These are phyloP conservation scores for Leucophenga montana DNA, from an alignment of 2,888 invertebrate genomes.

Conservation along the genomic window DNA sequence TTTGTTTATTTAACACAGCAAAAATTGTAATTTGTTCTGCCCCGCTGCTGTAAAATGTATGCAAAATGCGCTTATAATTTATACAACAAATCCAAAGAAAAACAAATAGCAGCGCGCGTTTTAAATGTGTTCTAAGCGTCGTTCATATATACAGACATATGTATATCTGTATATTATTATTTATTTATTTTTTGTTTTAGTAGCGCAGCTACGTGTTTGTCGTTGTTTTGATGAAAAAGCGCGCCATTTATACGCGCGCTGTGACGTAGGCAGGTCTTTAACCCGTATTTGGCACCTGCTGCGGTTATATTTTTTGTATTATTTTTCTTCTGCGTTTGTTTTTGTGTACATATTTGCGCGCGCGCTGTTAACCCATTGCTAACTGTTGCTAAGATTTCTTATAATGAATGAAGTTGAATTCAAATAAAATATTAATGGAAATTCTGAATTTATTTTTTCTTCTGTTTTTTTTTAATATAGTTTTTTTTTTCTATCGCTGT, in stretches of 20 bases:
- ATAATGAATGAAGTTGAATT: constrained; percentile 36
- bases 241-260: constrained; percentile 63
- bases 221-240: constrained; percentile 62
- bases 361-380: constrained; percentile 53
- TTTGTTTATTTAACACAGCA: constrained; percentile 50
- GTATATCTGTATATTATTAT: not conserved
- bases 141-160: too few relatives aligned
- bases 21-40: not conserved
- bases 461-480: constrained; percentile 28
- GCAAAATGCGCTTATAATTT: constrained; percentile 9
- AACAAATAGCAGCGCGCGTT: too few relatives aligned
- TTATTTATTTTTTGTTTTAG: constrained; percentile 33
- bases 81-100: constrained; percentile 9
- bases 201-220: constrained; percentile 40
- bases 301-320: constrained; percentile 32
- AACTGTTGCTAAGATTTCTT: constrained; percentile 43
- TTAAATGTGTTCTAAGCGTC: too few relatives aligned
- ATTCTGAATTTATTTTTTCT: constrained; percentile 50
- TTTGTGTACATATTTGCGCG: constrained; percentile 18
- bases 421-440: constrained; percentile 47
- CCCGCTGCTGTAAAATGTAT: constrained; percentile 23
- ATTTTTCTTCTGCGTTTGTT: constrained; percentile 32
- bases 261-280: constrained; percentile 63
- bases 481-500: constrained; percentile 50
- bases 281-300: constrained; percentile 37